These are phyloP conservation scores for Calliopsis andreniformis DNA, from an alignment of 1,140 invertebrate species.

Conservation along the genomic window DNA sequence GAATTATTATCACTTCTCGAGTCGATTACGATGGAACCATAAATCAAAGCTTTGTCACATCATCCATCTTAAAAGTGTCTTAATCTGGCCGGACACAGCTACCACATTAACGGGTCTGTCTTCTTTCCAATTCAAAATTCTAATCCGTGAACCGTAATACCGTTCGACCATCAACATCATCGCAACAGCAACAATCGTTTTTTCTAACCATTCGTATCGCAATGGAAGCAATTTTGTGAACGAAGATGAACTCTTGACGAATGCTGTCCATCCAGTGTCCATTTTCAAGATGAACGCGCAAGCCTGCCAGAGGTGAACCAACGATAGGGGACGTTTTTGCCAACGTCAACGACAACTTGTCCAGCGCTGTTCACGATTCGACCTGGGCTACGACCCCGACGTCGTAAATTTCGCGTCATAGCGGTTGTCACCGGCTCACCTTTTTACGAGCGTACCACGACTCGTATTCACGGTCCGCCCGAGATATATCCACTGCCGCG, in stretches of 20 bases:
- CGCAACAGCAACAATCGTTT: not conserved
- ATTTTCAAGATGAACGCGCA: constrained; percentile 33
- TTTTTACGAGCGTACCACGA: constrained; percentile 70
- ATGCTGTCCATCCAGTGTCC: constrained; percentile 27
- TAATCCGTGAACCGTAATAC: not conserved
- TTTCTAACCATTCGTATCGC: constrained; percentile 16
- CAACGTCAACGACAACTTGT: constrained; percentile 66
- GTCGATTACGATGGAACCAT: constrained; percentile 45
- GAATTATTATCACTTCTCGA: constrained; percentile 51
- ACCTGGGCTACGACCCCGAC: constrained; percentile 69
- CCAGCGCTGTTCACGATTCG: constrained; percentile 72
- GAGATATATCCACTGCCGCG: constrained; percentile 52
- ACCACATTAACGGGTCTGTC: constrained; percentile 35
- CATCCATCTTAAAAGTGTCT: constrained; percentile 55
- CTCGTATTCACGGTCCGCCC: constrained; percentile 62
- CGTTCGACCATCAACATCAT: no score
- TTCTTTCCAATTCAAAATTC: constrained; percentile 7
- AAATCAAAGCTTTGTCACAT: constrained; percentile 63
- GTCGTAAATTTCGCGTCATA: constrained; percentile 74
- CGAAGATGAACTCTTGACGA: constrained; percentile 23
- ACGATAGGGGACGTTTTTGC: constrained; percentile 55
- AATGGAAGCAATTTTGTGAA: constrained; percentile 14
- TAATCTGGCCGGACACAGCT: constrained; percentile 39
- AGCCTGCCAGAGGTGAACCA: constrained; percentile 41
- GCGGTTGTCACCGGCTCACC: constrained; percentile 72